Conservation (phyloP, 2,888 invertebrate genomes). For the Chymomyza procnemis region DNA sequence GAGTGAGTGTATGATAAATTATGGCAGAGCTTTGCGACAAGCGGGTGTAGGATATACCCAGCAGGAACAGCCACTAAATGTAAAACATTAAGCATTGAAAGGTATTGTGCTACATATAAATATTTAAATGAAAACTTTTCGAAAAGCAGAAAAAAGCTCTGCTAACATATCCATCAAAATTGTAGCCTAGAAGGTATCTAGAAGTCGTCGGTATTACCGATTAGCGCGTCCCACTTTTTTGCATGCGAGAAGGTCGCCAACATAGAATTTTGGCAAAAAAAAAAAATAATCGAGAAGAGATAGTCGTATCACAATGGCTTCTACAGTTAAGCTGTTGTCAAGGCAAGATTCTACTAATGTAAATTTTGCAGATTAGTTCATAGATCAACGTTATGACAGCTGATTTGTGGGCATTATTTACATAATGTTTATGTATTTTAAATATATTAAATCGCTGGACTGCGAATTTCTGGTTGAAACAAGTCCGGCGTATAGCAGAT, state of each 20-base stretch:
- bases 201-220: background rate
- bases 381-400: background rate
- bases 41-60: no score
- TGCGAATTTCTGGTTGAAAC: background rate
- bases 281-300: background rate
- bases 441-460: background rate
- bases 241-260: background rate
- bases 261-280: background rate
- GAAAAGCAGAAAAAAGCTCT: no score
- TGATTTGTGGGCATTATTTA: background rate
- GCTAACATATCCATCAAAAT: no score
- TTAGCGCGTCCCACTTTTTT: background rate
- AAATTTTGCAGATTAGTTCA: background rate
- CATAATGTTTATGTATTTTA: background rate
- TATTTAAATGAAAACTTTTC: no score
- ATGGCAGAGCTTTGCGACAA: no score
- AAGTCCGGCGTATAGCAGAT: background rate
- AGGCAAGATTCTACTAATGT: background rate
- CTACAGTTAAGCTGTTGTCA: background rate
- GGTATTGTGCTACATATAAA: no score
- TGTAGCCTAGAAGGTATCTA: background rate
- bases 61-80: no score
- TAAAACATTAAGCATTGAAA: no score
- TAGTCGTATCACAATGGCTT: background rate
- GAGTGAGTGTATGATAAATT: no score